Percentiles rank a stretch among this genome's conserved stretches.
Evolutionary conservation across 1,140 invertebrate genomes (phyloP).

Genomic region (Telenomus remus): DNA sequence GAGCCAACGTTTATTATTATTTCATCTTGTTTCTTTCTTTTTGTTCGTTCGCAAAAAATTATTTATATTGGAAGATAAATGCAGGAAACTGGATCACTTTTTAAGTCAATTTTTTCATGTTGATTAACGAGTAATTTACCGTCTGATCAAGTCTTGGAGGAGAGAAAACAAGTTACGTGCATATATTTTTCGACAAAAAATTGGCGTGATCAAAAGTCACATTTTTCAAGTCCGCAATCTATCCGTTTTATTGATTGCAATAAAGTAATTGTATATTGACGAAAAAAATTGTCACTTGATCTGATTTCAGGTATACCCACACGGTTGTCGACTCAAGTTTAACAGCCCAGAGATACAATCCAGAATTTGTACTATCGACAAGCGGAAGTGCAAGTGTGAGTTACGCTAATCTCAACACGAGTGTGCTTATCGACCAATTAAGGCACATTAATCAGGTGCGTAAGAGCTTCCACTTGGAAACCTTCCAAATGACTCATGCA

Average conservation of each 20-base stretch:
- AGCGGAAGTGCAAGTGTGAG: slow-evolving; percentile 62
- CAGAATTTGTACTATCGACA: slow-evolving; percentile 77
- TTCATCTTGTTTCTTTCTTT: too few relatives aligned
- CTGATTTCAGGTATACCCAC: slow-evolving; percentile 78
- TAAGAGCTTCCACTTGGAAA: slow-evolving; percentile 45
- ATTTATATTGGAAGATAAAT: not conserved
- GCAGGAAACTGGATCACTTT: not conserved
- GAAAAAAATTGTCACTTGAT: not conserved
- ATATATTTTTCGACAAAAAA: not conserved
- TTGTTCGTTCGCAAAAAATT: too few relatives aligned
- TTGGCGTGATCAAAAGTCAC: too few relatives aligned
- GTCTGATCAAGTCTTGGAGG: not conserved
- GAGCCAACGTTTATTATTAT: too few relatives aligned
- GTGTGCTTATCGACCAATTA: slow-evolving; percentile 79
- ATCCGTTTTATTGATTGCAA: not conserved
- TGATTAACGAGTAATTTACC: slow-evolving; percentile 2
- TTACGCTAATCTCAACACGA: slow-evolving; percentile 76
- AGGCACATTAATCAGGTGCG: slow-evolving; percentile 80
- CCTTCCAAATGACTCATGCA: not conserved
- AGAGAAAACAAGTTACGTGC: not conserved
- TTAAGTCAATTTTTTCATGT: not conserved
- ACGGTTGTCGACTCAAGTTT: slow-evolving; percentile 79
- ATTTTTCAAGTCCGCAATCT: too few relatives aligned
- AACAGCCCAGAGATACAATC: slow-evolving; percentile 81
- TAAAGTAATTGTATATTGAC: not conserved